A percentile compares a stretch with the other conserved stretches of the same genome.
Evolutionary conservation across 2,113 vertebrate species (phyloP).

Genomic region (Trogon melanurus): DNA sequence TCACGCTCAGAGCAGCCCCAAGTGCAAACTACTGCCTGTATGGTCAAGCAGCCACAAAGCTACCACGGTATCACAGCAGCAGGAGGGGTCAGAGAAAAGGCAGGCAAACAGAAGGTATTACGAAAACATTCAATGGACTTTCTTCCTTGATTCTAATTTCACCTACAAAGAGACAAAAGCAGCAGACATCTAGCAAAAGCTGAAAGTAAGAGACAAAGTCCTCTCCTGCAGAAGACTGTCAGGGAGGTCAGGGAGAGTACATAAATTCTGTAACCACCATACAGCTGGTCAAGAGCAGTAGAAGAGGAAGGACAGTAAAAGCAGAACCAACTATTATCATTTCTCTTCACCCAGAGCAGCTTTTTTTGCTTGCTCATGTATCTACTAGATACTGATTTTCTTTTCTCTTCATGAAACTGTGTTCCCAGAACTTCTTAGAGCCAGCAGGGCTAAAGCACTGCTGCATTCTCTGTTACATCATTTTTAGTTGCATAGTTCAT

Average conservation of each 20-base stretch:
- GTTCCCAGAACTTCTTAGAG: not conserved
- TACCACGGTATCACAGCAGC: not conserved
- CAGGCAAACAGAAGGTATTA: not conserved
- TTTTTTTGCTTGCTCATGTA: not conserved
- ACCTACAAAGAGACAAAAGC: not conserved
- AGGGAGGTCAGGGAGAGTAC: not conserved
- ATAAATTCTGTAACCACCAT: not conserved
- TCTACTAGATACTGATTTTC: not conserved
- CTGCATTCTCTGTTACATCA: not conserved
- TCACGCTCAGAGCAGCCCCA: conserved; percentile 11
- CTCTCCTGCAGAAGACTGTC: not conserved
- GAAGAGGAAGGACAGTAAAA: not conserved
- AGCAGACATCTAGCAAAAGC: not conserved
- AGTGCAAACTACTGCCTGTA: not conserved
- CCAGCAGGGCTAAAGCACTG: not conserved
- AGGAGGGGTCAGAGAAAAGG: not conserved
- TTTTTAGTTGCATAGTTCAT: not conserved
- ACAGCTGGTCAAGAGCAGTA: not conserved
- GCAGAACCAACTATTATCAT: not conserved
- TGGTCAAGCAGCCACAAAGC: not conserved
- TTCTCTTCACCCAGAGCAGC: not conserved
- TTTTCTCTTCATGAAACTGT: not conserved
- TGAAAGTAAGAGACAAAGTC: not conserved
- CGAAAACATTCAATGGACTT: not conserved
- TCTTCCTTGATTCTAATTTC: not conserved